Evolutionary conservation across 2,113 vertebrate genomes (phyloP), one percentile per base, ranked within the genome.

Genomic region (Gambusia affinis): DNA sequence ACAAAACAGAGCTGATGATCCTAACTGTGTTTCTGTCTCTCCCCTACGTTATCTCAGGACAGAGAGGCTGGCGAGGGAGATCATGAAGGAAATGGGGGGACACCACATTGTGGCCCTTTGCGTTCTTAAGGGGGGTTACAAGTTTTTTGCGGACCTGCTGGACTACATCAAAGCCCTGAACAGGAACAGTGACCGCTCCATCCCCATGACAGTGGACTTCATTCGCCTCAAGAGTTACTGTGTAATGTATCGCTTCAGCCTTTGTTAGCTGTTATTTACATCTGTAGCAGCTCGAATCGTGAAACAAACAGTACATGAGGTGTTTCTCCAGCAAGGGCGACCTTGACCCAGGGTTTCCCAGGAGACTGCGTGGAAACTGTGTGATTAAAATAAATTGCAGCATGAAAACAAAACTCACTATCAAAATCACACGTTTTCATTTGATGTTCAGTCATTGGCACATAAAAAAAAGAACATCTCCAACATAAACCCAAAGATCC

Each of bases 201-300:
- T 99, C 87, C 98, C 98, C 27, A 97, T 99, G 98, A 99, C 98
- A 3, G 98, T 99, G 24, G 98, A 99, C 95, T 99, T 99, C 93
- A 99, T 99, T 79, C 96, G 98, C 79, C 92, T 99, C 88, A 99
- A 99, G 95, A 99, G 98, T 94, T 99, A 99, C 64, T 99, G 95
- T 87, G 98, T 99, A 96, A 96, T 95, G 6, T 4, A 39, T 27
- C 19, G 0, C 0, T 35, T n/a, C 60, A 60, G 28, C 2, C 57
- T 6, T 65, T 44, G 27, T 64, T 12, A 37, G 31, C n/a, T 30
- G 63, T 17, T 30, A 7, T 47, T 47, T 47, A 19, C 44, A 19
- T 47, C 44, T 47, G 24, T 57, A n/a, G 24, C 22, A 57, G 51
- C 10, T 8, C 10, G 5, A n/a, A 47, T 47, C 4, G 3, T 47